Evolutionary conservation across 2,113 vertebrate genomes (phyloP), one percentile per base, ranked within the genome.

Genomic region (Montifringilla adamsi): DNA sequence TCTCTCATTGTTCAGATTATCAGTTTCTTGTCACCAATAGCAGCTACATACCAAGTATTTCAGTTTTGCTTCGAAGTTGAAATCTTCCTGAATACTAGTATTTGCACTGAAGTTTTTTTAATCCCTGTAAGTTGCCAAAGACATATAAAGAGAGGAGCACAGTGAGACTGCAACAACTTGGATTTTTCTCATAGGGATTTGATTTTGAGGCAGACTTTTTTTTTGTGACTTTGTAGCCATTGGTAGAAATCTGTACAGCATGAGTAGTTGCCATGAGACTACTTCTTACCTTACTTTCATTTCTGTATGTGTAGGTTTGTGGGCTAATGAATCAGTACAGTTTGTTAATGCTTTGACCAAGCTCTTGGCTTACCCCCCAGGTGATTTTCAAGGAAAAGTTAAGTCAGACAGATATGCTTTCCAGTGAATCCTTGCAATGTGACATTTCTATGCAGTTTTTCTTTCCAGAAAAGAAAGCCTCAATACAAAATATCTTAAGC

Each of bases 141-240:
- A 52, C 52, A 18, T 68, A 7, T 30, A 75, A 75, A 74, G 60
- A 53, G 20, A 80, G 52, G 63, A 94, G 56, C 17, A 28, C 35
- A 53, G 58, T 33, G 35, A 81, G 63, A 70, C 50, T 72, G 67
- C 27, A 70, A 18, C 18, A 13, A 66, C 58, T 76, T 58, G 17
- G 63, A 21, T 86, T 88, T 70, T 91, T 84, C 31, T 81, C 78
- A 44, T 83, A 85, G 69, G 90, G 72, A 67, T 95, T 91, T 95
- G 64, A 86, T 96, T 95, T 72, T 30, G 79, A 74, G 64, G 39
- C 26, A 73, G 58, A 23, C 62, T 93, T 80, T 44, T 44, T 82
- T 55, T 86, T 33, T 78, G 82, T 89, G 44, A 53, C 69, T 95
- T 80, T 31, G 49, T 90, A 90, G 60, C 73, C 35, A 7, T 84